Base-by-base conservation (phyloP, 2,888 invertebrate species). In the Patella pellucida region DNA sequence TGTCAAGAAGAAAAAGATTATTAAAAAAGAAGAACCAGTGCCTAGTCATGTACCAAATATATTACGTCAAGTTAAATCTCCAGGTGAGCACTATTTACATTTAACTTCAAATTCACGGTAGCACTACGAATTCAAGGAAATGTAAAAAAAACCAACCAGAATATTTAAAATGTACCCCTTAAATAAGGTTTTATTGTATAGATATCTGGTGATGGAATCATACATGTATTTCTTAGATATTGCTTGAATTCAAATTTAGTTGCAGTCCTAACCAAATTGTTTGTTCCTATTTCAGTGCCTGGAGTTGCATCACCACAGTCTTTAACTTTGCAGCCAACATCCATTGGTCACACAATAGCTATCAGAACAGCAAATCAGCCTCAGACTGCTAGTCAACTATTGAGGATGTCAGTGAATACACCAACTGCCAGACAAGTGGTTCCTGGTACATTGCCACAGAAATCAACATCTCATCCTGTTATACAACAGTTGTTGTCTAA, bases 1-100 rank as follows among this genome's bases (percentile, higher is more conserved):
- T 67, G 76, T 82, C 11, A 74, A 82, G 19, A 84, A 84, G 41
- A 87, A 86, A 79, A 85, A 82, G 27, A 82, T 80, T 72, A 69
- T 78, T 11, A 41, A 69, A n/a, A 77, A 80, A 70, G 68, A 81
- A 77, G 72, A 72, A 70, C 12, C 14, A 19, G 3, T 72, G 23
- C 19, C 56, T 16, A 68, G 67, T 52, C 69, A 75, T 67, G 50
- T 79, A 14, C 77, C 80, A 54, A 79, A 72, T 31, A 79, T 79
- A 31, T 54, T 80, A 27, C 74, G 73, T 54, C 76, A 70, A 72
- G 31, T 68, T 19, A 69, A 74, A 54, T 52, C 41, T 50, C 62
- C 62, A 62, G 62, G 62, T 62, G 15, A 62, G 11, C 3, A 12
- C 14, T 11, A 54, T 16, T 62, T 62, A n/a, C 16, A 62, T n/a